These are phyloP conservation scores for Yponomeuta sedellus DNA, from an alignment of 2,888 invertebrate genomes.

Conservation along the genomic window DNA sequence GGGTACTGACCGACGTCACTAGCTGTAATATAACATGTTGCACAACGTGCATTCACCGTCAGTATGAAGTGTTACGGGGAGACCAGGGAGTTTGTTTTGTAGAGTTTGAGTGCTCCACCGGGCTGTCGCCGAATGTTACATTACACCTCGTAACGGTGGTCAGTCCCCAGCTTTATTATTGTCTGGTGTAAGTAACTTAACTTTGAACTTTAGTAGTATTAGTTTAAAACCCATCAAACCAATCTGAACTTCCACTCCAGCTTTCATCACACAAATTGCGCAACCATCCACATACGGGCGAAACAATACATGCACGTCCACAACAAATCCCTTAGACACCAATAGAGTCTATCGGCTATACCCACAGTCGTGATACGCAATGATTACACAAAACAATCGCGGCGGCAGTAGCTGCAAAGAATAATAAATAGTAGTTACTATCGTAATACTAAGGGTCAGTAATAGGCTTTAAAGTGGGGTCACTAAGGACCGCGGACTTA, in stretches of 20 bases:
- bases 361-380: constrained; percentile 15
- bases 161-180: no score
- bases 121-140: no score
- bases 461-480: constrained; percentile 31
- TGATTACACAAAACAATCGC: constrained; percentile 8
- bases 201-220: no score
- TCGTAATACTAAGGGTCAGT: background rate
- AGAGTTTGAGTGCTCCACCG: no score
- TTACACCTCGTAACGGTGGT: no score
- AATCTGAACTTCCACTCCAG: background rate
- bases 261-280: background rate
- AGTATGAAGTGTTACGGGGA: no score
- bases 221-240: background rate
- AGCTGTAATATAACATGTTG: no score
- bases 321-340: background rate
- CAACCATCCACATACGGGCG: background rate
- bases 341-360: background rate
- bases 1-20: no score
- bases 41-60: no score
- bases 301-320: background rate
- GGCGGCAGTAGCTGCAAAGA: background rate
- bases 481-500: constrained; percentile 62
- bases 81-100: no score
- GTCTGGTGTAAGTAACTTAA: no score
- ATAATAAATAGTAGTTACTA: background rate